phyloP scores from a whole-genome alignment of 2,113 vertebrate species.

The Meleagris gallopavo region DNA sequence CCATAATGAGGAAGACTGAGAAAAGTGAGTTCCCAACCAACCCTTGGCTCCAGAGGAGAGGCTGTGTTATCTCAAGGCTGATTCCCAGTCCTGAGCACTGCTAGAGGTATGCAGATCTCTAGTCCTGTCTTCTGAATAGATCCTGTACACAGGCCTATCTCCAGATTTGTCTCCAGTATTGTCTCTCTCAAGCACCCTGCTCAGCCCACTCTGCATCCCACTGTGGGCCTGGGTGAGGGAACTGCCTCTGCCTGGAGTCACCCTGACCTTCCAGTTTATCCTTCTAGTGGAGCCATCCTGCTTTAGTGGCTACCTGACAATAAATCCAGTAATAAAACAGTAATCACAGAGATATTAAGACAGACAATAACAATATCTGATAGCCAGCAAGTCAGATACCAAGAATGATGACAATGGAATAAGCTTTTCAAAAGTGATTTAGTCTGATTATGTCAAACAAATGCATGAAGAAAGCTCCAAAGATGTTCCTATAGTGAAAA shows the following conservation, averaged over 20 bases:
- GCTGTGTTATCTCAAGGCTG: fast-evolving
- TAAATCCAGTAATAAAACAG: not conserved
- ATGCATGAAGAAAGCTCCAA: not conserved
- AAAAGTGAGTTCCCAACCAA: fast-evolving
- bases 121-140: not conserved
- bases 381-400: not conserved
- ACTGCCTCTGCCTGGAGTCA: not conserved
- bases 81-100: not conserved
- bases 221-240: not conserved
- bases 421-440: not conserved
- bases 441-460: not conserved
- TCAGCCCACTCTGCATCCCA: not conserved
- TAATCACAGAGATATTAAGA: not conserved
- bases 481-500: not conserved
- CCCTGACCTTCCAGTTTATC: not conserved
- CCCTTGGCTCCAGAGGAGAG: not conserved
- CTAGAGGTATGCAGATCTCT: not conserved
- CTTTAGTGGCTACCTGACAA: not conserved
- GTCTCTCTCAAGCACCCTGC: not conserved
- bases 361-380: not conserved
- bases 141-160: not conserved
- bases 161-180: not conserved
- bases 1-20: not conserved
- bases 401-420: not conserved
- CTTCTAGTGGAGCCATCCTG: not conserved